Percentiles rank a stretch among this genome's conserved stretches.
Evolutionary conservation across 2,888 invertebrate genomes (phyloP).

Genomic region (Cenopis cana): DNA sequence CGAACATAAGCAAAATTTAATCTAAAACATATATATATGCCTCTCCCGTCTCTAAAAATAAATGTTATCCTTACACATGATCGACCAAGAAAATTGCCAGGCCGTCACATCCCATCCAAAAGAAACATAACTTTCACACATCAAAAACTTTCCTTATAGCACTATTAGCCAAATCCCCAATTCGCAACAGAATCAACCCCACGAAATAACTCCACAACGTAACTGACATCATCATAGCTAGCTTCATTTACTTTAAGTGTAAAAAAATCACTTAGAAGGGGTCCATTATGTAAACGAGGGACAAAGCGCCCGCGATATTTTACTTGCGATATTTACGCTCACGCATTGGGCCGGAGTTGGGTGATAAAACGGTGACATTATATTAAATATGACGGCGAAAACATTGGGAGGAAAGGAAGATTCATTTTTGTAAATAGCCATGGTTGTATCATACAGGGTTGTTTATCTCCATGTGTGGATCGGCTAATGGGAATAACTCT

Average conservation of each 20-base stretch:
- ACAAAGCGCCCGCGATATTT: constrained; percentile 42
- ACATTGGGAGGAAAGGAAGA: constrained; percentile 32
- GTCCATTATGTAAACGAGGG: constrained; percentile 51
- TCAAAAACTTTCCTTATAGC: not conserved
- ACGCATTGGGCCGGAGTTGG: constrained; percentile 25
- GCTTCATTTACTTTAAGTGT: constrained; percentile 45
- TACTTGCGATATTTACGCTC: constrained; percentile 42
- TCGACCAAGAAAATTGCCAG: not conserved
- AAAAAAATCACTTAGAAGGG: constrained; percentile 48
- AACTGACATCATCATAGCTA: constrained; percentile 20
- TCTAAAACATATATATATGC: no score
- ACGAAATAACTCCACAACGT: not conserved
- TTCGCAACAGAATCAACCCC: not conserved
- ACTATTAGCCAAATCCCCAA: not conserved
- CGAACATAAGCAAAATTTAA: no score
- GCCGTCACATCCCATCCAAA: not conserved
- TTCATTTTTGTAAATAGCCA: constrained; percentile 32
- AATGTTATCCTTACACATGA: not conserved
- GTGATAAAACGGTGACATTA: constrained; percentile 42
- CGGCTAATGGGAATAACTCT: constrained; percentile 11
- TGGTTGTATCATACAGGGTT: constrained; percentile 5
- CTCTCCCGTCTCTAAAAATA: no score
- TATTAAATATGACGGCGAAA: constrained; percentile 40
- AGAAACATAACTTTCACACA: not conserved
- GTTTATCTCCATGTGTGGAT: not conserved